These are phyloP conservation scores for Barypeithes pellucidus DNA, from an alignment of 2,888 invertebrate species.

Conservation along the genomic window DNA sequence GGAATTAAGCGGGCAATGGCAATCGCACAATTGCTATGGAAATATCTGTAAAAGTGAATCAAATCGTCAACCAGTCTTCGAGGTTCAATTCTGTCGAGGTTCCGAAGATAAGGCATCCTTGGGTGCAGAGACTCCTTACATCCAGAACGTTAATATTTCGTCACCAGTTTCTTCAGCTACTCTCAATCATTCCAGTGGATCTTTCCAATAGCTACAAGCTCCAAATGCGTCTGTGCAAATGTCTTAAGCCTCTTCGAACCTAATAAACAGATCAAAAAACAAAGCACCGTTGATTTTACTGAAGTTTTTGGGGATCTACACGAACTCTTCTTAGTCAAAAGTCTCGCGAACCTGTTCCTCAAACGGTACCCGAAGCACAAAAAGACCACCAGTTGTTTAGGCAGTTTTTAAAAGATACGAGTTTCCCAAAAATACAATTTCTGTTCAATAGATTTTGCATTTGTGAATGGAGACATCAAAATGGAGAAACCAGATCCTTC, in stretches of 20 bases:
- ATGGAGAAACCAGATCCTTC: constrained; percentile 78
- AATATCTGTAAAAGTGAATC: too few species aligned
- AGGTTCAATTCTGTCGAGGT: too few species aligned
- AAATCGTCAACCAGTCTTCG: too few species aligned
- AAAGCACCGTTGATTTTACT: constrained; percentile 77
- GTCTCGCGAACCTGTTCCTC: constrained; percentile 44
- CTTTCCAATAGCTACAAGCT: constrained; percentile 60
- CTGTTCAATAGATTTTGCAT: constrained; percentile 81
- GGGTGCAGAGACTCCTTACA: too few species aligned
- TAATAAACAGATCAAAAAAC: constrained; percentile 72
- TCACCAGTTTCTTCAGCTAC: constrained; percentile 69
- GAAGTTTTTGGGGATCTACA: constrained; percentile 75
- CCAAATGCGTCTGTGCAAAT: constrained; percentile 52
- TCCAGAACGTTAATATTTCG: constrained; percentile 69
- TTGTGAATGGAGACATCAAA: constrained; percentile 74
- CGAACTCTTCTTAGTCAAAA: constrained; percentile 62
- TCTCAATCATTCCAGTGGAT: constrained; percentile 61
- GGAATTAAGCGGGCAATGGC: too few species aligned
- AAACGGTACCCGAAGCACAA: constrained; percentile 64
- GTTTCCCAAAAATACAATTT: constrained; percentile 90
- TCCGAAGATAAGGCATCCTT: too few species aligned
- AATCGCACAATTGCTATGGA: too few species aligned
- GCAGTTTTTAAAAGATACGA: constrained; percentile 87
- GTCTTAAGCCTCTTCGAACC: constrained; percentile 64
- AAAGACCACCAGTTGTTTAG: constrained; percentile 84